Conservation (phyloP, 1,140 invertebrate species). For the Ostrea denselamellosa region DNA sequence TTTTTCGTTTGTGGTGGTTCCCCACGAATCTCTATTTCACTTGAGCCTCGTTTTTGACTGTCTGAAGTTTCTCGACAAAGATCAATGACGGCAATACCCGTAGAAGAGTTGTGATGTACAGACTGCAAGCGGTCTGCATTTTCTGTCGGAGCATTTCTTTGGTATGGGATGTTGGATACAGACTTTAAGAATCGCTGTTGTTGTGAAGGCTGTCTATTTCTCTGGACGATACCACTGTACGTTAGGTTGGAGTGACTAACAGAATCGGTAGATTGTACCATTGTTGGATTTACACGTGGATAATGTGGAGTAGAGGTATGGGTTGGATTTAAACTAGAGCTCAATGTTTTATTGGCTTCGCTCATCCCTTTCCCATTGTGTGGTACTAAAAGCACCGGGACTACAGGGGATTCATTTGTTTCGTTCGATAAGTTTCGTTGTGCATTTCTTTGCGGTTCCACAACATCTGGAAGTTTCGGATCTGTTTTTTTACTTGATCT, state of each 20-base stretch:
- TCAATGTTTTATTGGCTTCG: background rate
- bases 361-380: background rate
- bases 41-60: conserved; percentile 20
- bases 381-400: conserved; percentile 21
- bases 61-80: conserved; percentile 43
- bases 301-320: background rate
- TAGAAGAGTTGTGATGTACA: background rate
- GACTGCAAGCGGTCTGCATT: background rate
- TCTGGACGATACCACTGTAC: background rate
- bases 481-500: conserved; percentile 9
- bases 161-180: background rate
- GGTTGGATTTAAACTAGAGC: background rate
- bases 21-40: background rate
- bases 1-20: conserved; percentile 17
- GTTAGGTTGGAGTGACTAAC: background rate
- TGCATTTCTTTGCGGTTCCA: background rate
- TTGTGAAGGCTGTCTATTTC: conserved; percentile 1
- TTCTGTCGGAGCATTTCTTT: background rate
- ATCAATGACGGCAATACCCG: conserved; percentile 41
- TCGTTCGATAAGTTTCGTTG: conserved; percentile 9
- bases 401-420: background rate
- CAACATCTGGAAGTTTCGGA: conserved; percentile 9
- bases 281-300: background rate
- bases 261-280: background rate
- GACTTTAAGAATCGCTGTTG: background rate